Conservation (phyloP, 2,113 vertebrate species). For the Limnothrissa miodon region DNA sequence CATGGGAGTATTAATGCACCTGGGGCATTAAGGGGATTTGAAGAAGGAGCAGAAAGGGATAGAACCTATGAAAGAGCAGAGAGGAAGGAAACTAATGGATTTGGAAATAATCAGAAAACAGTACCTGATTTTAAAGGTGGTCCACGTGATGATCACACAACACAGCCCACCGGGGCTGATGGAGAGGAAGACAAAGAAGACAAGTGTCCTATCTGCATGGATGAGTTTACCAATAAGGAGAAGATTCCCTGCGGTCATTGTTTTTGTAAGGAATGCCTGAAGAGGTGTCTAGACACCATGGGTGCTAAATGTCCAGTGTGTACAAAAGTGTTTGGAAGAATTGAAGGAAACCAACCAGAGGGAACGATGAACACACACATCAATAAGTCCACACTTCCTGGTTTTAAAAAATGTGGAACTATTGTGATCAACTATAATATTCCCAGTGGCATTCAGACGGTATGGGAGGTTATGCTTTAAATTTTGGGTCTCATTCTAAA, state of each 20-base stretch:
- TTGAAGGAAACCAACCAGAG: constrained; percentile 59
- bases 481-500: too few species aligned
- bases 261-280: constrained; percentile 60
- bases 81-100: background rate
- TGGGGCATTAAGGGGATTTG: too few species aligned
- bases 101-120: background rate
- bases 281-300: accelerated
- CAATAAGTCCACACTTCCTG: accelerated
- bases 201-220: constrained; percentile 56
- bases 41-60: too few species aligned
- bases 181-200: constrained; percentile 16
- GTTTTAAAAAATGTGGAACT: background rate
- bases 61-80: too few species aligned
- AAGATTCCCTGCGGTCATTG: constrained; percentile 58
- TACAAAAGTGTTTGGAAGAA: constrained; percentile 56
- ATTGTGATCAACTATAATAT: constrained; percentile 51
- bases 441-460: constrained; percentile 51
- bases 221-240: constrained; percentile 27
- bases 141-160: background rate
- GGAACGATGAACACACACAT: constrained; percentile 27
- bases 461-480: constrained; percentile 43
- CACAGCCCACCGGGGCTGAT: background rate
- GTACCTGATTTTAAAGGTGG: background rate
- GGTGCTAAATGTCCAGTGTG: constrained; percentile 65
- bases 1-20: too few species aligned